These are phyloP conservation scores for Muntiacus muntjak DNA, from an alignment of 2,113 vertebrate genomes.

Conservation along the genomic window DNA sequence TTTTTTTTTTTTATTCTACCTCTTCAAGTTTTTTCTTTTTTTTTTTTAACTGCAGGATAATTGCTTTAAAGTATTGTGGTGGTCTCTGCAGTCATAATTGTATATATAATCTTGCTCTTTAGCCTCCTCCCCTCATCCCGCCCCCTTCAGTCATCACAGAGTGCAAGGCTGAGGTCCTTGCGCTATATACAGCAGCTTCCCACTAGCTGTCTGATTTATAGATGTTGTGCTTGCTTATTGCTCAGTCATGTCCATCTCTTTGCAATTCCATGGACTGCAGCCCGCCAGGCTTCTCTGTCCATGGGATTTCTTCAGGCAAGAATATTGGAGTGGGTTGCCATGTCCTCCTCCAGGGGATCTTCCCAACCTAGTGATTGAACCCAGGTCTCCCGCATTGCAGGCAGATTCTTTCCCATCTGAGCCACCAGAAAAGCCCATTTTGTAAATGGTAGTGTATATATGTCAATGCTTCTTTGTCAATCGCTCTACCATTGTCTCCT, in stretches of 20 bases:
- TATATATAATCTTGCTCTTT: background rate
- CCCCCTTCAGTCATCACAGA: rapidly evolving
- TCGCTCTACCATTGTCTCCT: background rate
- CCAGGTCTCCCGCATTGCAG: background rate
- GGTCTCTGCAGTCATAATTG: background rate
- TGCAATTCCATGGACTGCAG: background rate
- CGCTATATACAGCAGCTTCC: background rate
- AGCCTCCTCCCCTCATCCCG: background rate
- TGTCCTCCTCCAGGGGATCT: background rate
- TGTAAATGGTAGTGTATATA: rapidly evolving
- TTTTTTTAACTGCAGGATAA: background rate
- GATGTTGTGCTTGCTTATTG: background rate
- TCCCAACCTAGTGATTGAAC: background rate
- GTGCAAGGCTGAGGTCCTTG: rapidly evolving
- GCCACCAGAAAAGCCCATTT: background rate
- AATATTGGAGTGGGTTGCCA: background rate
- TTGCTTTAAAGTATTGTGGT: background rate
- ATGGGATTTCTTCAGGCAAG: background rate
- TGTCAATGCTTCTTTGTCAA: background rate
- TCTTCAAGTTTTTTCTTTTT: background rate
- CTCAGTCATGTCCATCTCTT: background rate
- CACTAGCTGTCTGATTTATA: background rate
- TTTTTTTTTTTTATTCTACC: background rate
- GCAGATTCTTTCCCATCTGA: background rate
- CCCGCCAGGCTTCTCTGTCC: background rate